Base-by-base conservation (phyloP, 2,113 vertebrate species). In the Suncus etruscus region DNA sequence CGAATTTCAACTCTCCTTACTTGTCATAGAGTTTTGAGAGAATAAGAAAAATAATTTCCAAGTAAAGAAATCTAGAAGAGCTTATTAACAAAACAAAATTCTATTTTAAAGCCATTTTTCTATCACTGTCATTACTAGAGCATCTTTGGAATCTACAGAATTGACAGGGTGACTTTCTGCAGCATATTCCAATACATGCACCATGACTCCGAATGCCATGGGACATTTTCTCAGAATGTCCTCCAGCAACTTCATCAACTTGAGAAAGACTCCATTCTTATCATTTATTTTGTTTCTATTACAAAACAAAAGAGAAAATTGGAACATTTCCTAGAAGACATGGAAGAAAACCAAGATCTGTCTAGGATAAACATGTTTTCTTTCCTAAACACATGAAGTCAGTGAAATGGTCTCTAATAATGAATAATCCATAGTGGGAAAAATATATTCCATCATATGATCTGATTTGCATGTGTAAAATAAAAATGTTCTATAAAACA, bases 261-360 rank as follows among this genome's bases (percentile, higher is more conserved):
- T 24, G 27, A 92, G 47, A 89, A 86, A 90, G 73, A 66, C 90
- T 93, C 88, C 58, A 91, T 25, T 85, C 47, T 66, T 83, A 88
- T 63, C 83, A 94, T 95, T 95, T 93, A 94, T 73, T 93, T 93
- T 96, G 85, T 74, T 93, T 95, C 90, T 66, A 83, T 48, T 84
- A 69, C 29, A 74, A 45, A 87, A 68, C 77, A 79, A 73, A 39
- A 39, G 39, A 39, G 39, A 39, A 1, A 84, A 32, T 91, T 95
- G 86, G 90, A 95, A 95, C 92, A 1, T 11, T 77, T 93, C 69
- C 94, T 88, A 15, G 54, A 79, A 86, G 66, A 90, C 51, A 88
- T 93, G 87, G 91, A 93, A 92, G 92, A 92, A 76, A 75, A 93
- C 50, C 80, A 92, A 89, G 83, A 91, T 78, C 87, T 92, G 75